These are phyloP conservation scores for Vombatus ursinus DNA, from an alignment of 2,113 vertebrate species.

Conservation along the genomic window DNA sequence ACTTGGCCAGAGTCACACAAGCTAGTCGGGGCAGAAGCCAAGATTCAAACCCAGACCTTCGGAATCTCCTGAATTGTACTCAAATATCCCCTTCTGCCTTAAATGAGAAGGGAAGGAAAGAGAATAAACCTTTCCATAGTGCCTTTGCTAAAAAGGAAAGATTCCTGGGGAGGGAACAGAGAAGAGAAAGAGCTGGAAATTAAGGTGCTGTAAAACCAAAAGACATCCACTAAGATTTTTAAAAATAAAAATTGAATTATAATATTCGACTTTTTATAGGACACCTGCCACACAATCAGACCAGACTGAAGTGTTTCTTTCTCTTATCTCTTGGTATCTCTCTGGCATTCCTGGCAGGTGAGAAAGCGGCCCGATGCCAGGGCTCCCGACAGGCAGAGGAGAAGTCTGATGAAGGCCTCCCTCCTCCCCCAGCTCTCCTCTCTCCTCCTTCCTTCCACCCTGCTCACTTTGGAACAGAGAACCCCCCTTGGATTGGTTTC, in stretches of 20 bases:
- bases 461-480: not conserved
- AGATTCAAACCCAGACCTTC: not conserved
- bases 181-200: not conserved
- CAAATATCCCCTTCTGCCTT: not conserved
- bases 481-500: not conserved
- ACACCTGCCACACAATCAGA: not conserved
- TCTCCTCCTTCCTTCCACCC: not conserved
- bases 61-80: not conserved
- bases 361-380: not conserved
- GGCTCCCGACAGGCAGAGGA: not conserved
- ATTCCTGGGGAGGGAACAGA: not conserved
- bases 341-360: not conserved
- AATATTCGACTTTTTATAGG: not conserved
- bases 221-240: not conserved
- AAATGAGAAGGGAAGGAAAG: not conserved
- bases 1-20: not conserved
- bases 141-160: not conserved
- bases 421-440: not conserved
- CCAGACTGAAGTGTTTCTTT: not conserved
- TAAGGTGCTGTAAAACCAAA: not conserved
- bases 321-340: not conserved
- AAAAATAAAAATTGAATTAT: not conserved
- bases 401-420: not conserved
- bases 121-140: not conserved
- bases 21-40: not conserved